Base-by-base conservation (phyloP, 2,888 invertebrate genomes). In the Myopa testacea region DNA sequence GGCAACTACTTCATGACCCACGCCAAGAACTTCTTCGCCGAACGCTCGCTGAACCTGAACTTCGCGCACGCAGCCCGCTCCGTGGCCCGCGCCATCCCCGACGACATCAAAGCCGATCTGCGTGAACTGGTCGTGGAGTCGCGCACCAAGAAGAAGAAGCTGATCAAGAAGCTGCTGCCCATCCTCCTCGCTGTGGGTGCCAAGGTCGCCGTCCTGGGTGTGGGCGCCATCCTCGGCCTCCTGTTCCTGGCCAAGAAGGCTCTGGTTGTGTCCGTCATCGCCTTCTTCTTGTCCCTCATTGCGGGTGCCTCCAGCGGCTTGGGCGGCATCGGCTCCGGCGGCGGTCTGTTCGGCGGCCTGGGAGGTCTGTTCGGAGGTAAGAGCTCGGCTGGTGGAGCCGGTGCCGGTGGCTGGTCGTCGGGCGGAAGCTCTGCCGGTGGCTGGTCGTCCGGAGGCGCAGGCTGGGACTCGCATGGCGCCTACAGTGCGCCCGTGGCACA, bases 211-310 rank as follows among this genome's bases (percentile, higher is more conserved):
- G 88, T 90, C 4, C 87, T 93, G 77, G 90, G 90, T 60, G 90
- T 91, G 67, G 88, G 92, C 73, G 89, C 91, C 38, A 91, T 92
- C 87, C 90, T 93, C 85, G 91, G 90, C 71, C 90, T 92, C 81
- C 91, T 91, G 68, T 87, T 93, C 80, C 86, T 93, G 83, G 93
- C 93, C 82, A 93, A 93, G 90, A 93, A 93, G 85, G 93, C 93
- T 74, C 88, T 93, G 82, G 84, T 92, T 81, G 90, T 91, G 2
- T 92, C 92, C 8, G 85, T 92, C 77, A 88, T 93, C 80, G 92
- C 93, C 4, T 90, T 93, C 82, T 90, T 91, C 83, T 88, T 93
- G 83, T 92, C 92, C 37, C 89, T 91, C 74, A 91, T 92, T 87
- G 90, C 86, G 69, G 88, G 88, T 73, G 85, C 89, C 8, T 85